phyloP scores from a whole-genome alignment of 2,888 invertebrate species.

The Cylindroiulus punctatus region DNA sequence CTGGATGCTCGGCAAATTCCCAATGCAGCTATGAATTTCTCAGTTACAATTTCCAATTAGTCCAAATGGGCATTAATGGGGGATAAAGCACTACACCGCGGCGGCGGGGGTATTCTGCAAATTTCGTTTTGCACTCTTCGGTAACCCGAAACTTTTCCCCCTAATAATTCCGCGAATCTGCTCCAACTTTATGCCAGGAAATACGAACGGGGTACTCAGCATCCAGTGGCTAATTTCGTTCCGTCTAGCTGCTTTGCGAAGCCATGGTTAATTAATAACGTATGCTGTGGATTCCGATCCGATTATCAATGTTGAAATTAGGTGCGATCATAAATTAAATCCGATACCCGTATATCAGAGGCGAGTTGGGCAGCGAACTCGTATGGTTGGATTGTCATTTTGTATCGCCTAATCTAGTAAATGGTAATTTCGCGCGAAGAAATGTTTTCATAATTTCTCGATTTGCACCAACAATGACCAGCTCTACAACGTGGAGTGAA shows the following conservation, averaged over 20 bases:
- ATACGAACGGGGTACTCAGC: background rate
- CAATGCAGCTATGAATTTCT: slow-evolving; percentile 57
- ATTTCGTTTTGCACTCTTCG: background rate
- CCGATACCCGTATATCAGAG: no score
- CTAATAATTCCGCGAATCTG: background rate
- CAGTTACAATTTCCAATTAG: slow-evolving; percentile 54
- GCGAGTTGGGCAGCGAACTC: no score
- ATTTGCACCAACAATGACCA: no score
- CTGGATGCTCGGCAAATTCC: slow-evolving; percentile 56
- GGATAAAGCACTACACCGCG: background rate
- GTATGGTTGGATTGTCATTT: no score
- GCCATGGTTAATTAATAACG: no score
- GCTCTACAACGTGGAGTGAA: no score
- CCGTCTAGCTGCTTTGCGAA: background rate
- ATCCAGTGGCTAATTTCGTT: background rate
- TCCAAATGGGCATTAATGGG: slow-evolving; percentile 30
- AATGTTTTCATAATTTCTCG: no score
- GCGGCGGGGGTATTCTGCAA: background rate
- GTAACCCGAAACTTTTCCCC: background rate
- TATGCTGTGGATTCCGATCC: no score
- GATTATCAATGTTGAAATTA: no score
- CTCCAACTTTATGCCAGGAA: background rate
- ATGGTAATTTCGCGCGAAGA: no score
- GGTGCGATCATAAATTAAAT: no score
- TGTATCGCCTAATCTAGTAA: no score